phyloP scores from a whole-genome alignment of 2,113 vertebrate genomes.

The Rhinoptilus africanus region DNA sequence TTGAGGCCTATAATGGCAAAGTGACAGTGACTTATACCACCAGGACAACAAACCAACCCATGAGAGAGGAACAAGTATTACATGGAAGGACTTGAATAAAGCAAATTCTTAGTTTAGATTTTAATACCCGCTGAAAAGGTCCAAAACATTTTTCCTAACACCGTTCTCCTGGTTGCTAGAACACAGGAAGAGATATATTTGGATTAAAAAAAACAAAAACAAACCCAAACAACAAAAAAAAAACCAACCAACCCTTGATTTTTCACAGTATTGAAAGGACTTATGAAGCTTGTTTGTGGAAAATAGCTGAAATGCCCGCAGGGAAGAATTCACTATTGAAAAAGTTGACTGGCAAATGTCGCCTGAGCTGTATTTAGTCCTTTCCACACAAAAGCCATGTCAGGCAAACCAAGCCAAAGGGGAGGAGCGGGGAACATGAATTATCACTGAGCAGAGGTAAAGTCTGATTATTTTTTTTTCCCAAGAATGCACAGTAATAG shows the following conservation, averaged over 20 bases:
- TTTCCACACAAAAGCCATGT: background rate
- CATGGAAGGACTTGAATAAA: background rate
- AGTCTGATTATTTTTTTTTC: background rate
- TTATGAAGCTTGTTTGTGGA: background rate
- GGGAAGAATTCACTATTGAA: slow-evolving; percentile 14
- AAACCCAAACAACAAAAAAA: background rate
- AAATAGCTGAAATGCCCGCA: background rate
- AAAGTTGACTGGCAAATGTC: background rate
- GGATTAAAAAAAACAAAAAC: background rate
- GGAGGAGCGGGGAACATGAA: background rate
- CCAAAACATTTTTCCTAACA: background rate
- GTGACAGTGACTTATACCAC: background rate
- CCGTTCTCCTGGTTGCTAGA: background rate
- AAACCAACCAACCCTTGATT: background rate
- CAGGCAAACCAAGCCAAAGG: background rate
- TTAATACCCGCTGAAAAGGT: background rate
- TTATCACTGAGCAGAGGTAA: background rate
- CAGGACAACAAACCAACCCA: background rate
- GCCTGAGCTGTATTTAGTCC: background rate
- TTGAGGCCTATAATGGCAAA: background rate
- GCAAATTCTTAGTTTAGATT: background rate
- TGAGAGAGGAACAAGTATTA: background rate
- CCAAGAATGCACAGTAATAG: background rate
- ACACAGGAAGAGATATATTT: background rate
- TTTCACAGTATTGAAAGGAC: background rate